phyloP scores from a whole-genome alignment of 2,888 invertebrate genomes.

The Drosophila eohydei region DNA sequence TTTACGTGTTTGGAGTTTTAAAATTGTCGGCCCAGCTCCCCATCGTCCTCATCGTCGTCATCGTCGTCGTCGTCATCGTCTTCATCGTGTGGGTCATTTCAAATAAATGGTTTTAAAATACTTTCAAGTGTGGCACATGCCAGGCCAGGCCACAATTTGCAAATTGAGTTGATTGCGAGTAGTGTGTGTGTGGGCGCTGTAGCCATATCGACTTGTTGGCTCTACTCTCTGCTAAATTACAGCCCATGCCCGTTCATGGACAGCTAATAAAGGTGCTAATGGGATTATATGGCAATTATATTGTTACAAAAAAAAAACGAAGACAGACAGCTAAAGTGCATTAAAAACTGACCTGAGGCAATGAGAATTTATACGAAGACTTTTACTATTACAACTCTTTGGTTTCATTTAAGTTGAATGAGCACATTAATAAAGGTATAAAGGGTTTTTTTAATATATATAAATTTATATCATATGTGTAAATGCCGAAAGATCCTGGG shows the following conservation, averaged over 20 bases:
- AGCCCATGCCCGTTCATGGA: slow-evolving; percentile 10
- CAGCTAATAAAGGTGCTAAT: slow-evolving; percentile 53
- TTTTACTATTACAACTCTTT: not conserved
- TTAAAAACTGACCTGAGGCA: slow-evolving; percentile 13
- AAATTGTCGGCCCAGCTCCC: slow-evolving; percentile 49
- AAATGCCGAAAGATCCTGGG: no score
- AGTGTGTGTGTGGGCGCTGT: not conserved
- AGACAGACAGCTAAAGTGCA: slow-evolving; percentile 1
- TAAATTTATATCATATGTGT: no score
- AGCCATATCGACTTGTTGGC: slow-evolving; percentile 15
- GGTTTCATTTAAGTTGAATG: not conserved
- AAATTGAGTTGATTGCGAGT: slow-evolving; percentile 60
- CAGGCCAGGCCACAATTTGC: slow-evolving; percentile 60
- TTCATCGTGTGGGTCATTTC: slow-evolving; percentile 57
- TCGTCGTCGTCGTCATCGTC: slow-evolving; percentile 10
- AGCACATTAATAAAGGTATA: not conserved
- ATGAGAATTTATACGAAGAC: slow-evolving; percentile 2
- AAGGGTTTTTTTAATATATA: not conserved
- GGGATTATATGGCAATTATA: slow-evolving; percentile 47
- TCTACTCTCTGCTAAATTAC: slow-evolving; percentile 17
- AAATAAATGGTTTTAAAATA: slow-evolving; percentile 77
- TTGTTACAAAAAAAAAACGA: slow-evolving; percentile 23
- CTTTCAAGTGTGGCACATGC: slow-evolving; percentile 62
- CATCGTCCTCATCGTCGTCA: slow-evolving; percentile 2
- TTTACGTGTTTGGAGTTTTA: slow-evolving; percentile 73